These are phyloP conservation scores for Beris chalybata DNA, from an alignment of 2,888 invertebrate genomes.

Conservation along the genomic window DNA sequence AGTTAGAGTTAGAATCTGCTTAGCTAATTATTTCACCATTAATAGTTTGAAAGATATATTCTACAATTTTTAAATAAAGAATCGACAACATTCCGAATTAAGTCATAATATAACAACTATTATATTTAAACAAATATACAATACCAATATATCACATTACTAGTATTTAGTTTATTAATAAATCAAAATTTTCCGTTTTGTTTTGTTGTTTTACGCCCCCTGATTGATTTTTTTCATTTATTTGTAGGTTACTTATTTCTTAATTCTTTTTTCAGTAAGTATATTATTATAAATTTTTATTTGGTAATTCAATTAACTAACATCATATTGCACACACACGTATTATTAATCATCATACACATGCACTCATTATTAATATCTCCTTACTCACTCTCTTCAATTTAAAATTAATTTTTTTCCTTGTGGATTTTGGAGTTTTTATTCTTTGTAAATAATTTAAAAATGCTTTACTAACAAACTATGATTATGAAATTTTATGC, in stretches of 20 bases:
- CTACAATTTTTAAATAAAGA: too few species aligned
- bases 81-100: too few species aligned
- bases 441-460: too few species aligned
- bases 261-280: slow-evolving; percentile 50
- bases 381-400: not conserved
- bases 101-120: not conserved
- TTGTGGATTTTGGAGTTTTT: too few species aligned
- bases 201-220: slow-evolving; percentile 41
- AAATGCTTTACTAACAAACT: too few species aligned
- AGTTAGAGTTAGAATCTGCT: too few species aligned
- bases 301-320: slow-evolving; percentile 30
- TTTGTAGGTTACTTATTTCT: slow-evolving; percentile 58
- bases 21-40: too few species aligned
- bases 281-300: slow-evolving; percentile 40
- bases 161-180: too few species aligned
- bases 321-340: slow-evolving; percentile 10
- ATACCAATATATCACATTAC: not conserved
- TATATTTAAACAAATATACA: not conserved
- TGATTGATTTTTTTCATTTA: slow-evolving; percentile 48
- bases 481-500: too few species aligned
- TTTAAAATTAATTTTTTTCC: too few species aligned
- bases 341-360: slow-evolving; percentile 4
- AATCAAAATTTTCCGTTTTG: slow-evolving; percentile 27
- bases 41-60: too few species aligned
- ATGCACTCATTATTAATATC: not conserved